A percentile compares a stretch with the other conserved stretches of the same genome.
Conservation (phyloP, 2,797 vertebrate species). For the Saxicola maurus region DNA sequence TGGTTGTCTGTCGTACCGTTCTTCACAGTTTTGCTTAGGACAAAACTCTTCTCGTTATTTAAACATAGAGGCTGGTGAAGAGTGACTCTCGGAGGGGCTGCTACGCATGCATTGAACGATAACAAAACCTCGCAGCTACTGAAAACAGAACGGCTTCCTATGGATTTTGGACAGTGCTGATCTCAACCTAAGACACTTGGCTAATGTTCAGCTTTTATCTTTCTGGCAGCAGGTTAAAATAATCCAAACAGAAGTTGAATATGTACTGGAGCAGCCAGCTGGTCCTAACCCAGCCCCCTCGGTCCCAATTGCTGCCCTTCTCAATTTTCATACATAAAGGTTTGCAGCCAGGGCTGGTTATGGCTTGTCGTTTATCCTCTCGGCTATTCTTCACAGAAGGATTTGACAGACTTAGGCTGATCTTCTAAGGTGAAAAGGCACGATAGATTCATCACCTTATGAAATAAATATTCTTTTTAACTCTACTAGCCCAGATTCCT, state of each 20-base stretch:
- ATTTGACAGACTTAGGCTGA: not conserved
- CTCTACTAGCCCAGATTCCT: not conserved
- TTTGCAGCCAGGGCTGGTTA: not conserved
- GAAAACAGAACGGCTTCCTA: not conserved
- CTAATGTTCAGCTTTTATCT: not conserved
- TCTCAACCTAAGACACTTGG: not conserved
- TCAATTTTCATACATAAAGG: not conserved
- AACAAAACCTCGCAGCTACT: not conserved
- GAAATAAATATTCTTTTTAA: not conserved
- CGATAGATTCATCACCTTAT: not conserved
- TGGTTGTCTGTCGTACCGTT: not conserved
- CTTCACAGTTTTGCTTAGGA: not conserved
- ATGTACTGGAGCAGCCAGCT: not conserved
- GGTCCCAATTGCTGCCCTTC: not conserved
- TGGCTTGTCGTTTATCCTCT: not conserved
- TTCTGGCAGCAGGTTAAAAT: constrained; percentile 35
- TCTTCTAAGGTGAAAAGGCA: not conserved
- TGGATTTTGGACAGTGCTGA: not conserved
- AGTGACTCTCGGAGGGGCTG: not conserved
- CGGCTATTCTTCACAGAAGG: not conserved
- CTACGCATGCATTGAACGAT: not conserved
- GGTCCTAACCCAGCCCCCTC: not conserved
- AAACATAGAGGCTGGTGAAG: not conserved
- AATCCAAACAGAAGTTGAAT: not conserved
- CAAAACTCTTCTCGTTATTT: not conserved